Evolutionary conservation across 2,797 vertebrate species (phyloP).

Genomic region (Spinibarbus caldwelli): DNA sequence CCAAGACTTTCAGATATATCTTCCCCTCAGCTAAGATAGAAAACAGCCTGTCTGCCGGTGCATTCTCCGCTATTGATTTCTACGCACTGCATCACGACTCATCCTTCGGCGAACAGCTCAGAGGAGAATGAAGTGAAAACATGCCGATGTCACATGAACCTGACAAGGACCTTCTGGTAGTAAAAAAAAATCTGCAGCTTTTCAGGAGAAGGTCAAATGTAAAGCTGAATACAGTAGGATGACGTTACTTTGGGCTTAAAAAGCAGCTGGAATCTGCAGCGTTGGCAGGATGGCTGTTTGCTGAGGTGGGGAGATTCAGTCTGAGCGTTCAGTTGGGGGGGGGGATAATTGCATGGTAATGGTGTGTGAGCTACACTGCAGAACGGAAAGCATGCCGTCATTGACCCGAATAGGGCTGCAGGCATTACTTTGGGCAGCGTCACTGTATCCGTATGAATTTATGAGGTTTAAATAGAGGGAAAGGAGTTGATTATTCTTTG

Average conservation of each 20-base stretch:
- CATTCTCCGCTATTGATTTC: constrained; percentile 26
- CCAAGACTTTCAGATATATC: constrained; percentile 30
- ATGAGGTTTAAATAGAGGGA: constrained; percentile 28
- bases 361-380: constrained; percentile 40
- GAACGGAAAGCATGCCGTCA: constrained; percentile 42
- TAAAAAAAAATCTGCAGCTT: background rate
- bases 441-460: constrained; percentile 64
- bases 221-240: constrained; percentile 44
- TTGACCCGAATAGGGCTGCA: constrained; percentile 24
- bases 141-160: constrained; percentile 20
- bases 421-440: constrained; percentile 78
- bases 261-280: constrained; percentile 63
- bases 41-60: constrained; percentile 6
- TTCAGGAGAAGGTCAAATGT: constrained; percentile 28
- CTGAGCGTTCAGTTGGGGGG: background rate
- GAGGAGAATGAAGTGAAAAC: constrained; percentile 6
- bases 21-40: background rate
- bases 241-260: constrained; percentile 39
- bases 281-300: constrained; percentile 42
- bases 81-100: background rate
- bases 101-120: background rate
- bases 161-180: constrained; percentile 37
- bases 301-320: constrained; percentile 33
- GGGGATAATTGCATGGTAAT: constrained; percentile 45
- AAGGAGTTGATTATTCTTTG: background rate